Conservation (phyloP, 2,113 vertebrate genomes). For the Urocynchramus pylzowi region DNA sequence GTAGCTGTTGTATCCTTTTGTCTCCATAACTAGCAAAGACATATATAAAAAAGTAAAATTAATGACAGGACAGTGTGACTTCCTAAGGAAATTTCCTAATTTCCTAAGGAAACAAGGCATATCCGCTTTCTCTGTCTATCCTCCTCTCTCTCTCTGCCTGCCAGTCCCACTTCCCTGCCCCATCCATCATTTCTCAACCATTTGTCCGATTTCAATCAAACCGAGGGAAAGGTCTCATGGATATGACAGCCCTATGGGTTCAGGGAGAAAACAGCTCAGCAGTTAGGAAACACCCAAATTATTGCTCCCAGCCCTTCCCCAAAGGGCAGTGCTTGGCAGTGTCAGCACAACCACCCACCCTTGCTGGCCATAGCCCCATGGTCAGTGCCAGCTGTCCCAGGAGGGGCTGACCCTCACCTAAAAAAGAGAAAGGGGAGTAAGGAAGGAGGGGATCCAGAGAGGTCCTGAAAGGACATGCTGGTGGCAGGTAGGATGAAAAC, state of each 20-base stretch:
- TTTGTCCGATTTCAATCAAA: constrained; percentile 31
- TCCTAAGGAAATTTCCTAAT: constrained; percentile 60
- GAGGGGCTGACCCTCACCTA: not conserved
- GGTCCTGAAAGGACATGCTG: not conserved
- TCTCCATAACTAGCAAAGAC: constrained; percentile 88
- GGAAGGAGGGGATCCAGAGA: not conserved
- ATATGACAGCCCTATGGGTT: not conserved
- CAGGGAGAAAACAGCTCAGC: not conserved
- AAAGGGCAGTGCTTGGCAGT: not conserved
- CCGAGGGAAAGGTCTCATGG: not conserved
- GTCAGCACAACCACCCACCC: not conserved
- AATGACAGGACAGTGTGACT: constrained; percentile 38
- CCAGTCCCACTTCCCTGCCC: not conserved
- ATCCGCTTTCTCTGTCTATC: constrained; percentile 45
- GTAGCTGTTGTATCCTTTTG: constrained; percentile 95
- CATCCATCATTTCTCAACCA: constrained; percentile 34
- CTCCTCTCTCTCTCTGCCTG: constrained; percentile 17
- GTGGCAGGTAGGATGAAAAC: not conserved
- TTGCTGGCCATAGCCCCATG: rapidly evolving
- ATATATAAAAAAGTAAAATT: constrained; percentile 56
- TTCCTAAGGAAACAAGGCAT: constrained; percentile 51
- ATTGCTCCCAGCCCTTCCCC: not conserved
- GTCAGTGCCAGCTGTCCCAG: not conserved
- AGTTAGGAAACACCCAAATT: not conserved
- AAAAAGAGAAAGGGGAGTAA: not conserved